Evolutionary conservation across 2,113 vertebrate species (phyloP), one percentile per base, ranked within the genome.

Genomic region (Megaceryle torquata): DNA sequence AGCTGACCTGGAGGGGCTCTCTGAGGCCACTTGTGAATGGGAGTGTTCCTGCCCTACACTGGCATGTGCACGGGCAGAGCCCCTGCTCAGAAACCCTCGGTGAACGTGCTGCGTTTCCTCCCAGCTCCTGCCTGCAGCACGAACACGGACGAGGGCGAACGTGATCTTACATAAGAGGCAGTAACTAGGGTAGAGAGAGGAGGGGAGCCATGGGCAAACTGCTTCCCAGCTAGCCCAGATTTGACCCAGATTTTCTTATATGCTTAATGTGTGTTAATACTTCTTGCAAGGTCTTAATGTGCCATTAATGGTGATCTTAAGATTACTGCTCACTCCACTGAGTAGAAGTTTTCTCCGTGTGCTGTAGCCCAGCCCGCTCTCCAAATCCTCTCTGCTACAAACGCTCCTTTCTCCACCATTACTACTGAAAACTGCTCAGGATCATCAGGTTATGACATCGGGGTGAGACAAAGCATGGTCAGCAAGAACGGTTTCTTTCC

Each of bases 381-480:
- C 43, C 54, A 7, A 1, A 39, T 18, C 16, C 68, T 33, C 68
- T 15, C 29, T 44, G 65, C 89, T 29, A 2, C 48, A 16, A 7
- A 5, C 0, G 11, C 60, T 59, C 19, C 65, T 31, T 35, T 20
- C 68, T 44, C 54, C 29, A 4, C 2, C 0, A 2, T 7, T 0
- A 25, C 13, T 18, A 11, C 51, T 56, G 35, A 28, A 11, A 18
- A 63, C 43, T 1, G 5, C 54, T 50, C 10, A 3, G 64, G 39
- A 54, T 54, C 31, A 1, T 7, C 54, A 29, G 35, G 39, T 50
- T 48, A 44, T 50, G 54, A 56, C 53, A 13, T 46, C 29, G 39
- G 60, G 4, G 29, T 26, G 72, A 77, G 51, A 17, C 2, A 4
- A 33, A 44, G 72, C 24, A 0, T 9, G 28, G 29, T 50, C 56